These are phyloP conservation scores for Brachionus paranguensis DNA, from an alignment of 1,140 invertebrate genomes.

Conservation along the genomic window DNA sequence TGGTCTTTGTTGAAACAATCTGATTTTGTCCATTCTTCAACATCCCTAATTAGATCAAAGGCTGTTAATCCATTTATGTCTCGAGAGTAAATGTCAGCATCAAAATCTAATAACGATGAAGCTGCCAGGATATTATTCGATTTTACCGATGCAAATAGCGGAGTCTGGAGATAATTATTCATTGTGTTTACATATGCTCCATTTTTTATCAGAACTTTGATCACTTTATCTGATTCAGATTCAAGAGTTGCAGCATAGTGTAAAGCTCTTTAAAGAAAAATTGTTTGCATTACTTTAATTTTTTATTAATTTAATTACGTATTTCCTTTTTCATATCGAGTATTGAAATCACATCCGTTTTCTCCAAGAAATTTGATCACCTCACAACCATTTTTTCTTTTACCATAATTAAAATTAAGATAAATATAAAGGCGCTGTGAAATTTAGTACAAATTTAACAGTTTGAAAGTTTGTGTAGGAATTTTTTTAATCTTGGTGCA, in stretches of 20 bases:
- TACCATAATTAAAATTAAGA: neutral
- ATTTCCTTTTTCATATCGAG: constrained; percentile 47
- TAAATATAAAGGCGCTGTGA: too few species aligned
- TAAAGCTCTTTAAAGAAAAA: neutral
- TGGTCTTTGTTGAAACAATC: constrained; percentile 50
- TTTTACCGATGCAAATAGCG: constrained; percentile 50
- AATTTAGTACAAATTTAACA: too few species aligned
- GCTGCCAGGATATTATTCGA: constrained; percentile 50
- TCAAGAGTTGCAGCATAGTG: neutral
- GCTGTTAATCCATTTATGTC: constrained; percentile 47
- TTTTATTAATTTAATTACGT: constrained; percentile 43
- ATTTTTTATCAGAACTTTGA: constrained; percentile 47
- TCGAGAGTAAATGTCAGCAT: neutral
- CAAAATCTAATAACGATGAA: constrained; percentile 41
- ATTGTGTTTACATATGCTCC: constrained; percentile 47
- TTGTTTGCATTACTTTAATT: neutral
- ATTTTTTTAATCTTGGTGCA: too few species aligned
- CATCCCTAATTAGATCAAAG: constrained; percentile 52
- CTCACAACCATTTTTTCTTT: neutral
- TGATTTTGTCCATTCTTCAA: constrained; percentile 54
- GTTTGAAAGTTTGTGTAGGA: too few species aligned
- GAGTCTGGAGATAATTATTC: constrained; percentile 48
- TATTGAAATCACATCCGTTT: neutral
- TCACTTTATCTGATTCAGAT: constrained; percentile 36
- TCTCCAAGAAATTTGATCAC: neutral